These are phyloP conservation scores for Geothlypis trichas DNA, from an alignment of 2,113 vertebrate genomes.

Conservation along the genomic window DNA sequence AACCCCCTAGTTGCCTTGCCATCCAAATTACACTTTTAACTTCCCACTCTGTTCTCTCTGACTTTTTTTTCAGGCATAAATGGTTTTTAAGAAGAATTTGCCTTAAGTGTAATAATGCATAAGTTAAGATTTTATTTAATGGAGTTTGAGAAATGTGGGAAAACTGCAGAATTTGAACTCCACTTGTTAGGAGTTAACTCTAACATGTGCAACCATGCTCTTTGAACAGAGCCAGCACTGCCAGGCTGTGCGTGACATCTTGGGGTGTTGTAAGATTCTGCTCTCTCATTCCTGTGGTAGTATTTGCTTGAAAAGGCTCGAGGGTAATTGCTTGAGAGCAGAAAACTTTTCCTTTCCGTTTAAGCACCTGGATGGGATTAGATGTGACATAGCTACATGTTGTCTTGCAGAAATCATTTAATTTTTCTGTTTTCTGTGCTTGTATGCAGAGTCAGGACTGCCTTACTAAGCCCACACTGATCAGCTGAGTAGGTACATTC, in stretches of 20 bases:
- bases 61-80: not conserved
- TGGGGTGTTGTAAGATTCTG: not conserved
- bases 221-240: not conserved
- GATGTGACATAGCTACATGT: not conserved
- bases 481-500: not conserved
- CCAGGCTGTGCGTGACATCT: not conserved
- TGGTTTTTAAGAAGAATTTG: not conserved
- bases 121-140: not conserved
- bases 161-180: not conserved
- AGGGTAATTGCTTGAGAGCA: not conserved
- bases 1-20: not conserved
- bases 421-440: not conserved
- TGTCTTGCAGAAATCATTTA: not conserved
- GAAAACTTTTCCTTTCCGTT: not conserved
- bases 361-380: not conserved
- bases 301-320: not conserved
- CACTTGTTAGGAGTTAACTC: not conserved
- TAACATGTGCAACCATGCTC: fast-evolving
- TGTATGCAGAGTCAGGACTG: not conserved
- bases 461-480: not conserved
- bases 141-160: not conserved
- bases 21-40: not conserved
- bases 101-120: not conserved
- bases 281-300: not conserved
- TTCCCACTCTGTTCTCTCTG: not conserved